Base-by-base conservation (phyloP, 2,797 vertebrate species). In the Halcyon badia region DNA sequence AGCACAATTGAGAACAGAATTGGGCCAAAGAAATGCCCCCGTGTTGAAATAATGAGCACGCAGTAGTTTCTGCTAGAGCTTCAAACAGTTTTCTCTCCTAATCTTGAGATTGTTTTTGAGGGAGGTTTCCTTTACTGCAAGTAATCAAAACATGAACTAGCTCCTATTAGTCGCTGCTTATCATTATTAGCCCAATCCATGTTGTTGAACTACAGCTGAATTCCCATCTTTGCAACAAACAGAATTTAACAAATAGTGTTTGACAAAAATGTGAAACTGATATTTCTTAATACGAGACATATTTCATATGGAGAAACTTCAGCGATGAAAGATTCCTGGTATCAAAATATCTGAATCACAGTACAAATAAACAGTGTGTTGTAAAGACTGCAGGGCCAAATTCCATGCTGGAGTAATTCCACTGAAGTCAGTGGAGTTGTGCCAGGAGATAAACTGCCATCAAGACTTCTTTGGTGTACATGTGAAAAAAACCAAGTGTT, bases 281-380 rank as follows among this genome's bases (percentile, higher is more conserved):
- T 97, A 97, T 97, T 97, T 98, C 97, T 98, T 98, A 98, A 98
- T 85, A 52, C 56, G 82, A 95, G 97, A 97, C 98, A 97, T 97
- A 97, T 94, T 98, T 95, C 94, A 86, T 94, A 89, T 49, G 75
- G 70, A 85, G 97, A 87, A 96, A 96, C 91, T 96, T 94, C 93
- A 70, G 93, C 16, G 41, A 51, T 51, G 91, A 97, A 95, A 97
- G 96, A 89, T 83, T 54, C 62, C 94, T 83, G 48, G 77, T 94
- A 95, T 96, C 96, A 96, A 70, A 93, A 70, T 96, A 97, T 93
- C 56, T 92, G 83, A 94, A 78, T 56, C 87, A 93, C 21, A 66
- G 62, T 69, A 94, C 91, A 92, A 91, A 81, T 79, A 97, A 95
- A 91, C 68, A 51, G 91, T 28, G 65, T 73, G 95, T 89, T 97